phyloP scores from a whole-genome alignment of 2,113 vertebrate genomes.

The Talpa occidentalis region DNA sequence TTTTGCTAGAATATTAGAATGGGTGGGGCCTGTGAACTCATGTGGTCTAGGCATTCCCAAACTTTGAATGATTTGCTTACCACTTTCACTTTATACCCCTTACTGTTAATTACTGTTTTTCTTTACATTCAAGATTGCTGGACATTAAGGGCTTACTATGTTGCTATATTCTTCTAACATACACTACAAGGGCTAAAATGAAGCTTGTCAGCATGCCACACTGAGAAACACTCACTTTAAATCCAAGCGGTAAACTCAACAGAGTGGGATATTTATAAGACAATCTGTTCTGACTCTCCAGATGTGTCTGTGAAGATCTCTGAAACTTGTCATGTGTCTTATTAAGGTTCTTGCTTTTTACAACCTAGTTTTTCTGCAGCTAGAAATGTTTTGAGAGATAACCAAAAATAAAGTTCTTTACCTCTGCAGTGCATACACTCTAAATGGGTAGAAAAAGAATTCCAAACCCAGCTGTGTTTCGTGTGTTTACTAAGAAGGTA shows the following conservation, averaged over 20 bases:
- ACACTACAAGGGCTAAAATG: constrained; percentile 27
- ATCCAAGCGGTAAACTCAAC: background rate
- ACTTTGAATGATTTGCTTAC: background rate
- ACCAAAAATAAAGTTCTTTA: background rate
- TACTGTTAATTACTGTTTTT: constrained; percentile 16
- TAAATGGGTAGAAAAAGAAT: background rate
- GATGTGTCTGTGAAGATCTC: background rate
- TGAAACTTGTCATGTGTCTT: background rate
- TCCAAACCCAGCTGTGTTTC: constrained; percentile 24
- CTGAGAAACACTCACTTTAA: constrained; percentile 29
- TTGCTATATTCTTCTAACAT: constrained; percentile 10
- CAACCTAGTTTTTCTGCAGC: constrained; percentile 1
- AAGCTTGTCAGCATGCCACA: background rate
- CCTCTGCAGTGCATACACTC: constrained; percentile 17
- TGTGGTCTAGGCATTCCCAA: background rate
- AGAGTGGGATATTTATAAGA: background rate
- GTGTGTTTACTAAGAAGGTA: constrained; percentile 28
- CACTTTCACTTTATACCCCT: background rate
- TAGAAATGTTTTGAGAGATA: background rate
- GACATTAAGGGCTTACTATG: constrained; percentile 1
- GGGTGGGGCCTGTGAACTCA: background rate
- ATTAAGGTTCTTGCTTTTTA: background rate
- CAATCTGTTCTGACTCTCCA: background rate
- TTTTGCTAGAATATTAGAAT: constrained; percentile 4
- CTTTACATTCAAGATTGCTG: constrained; percentile 29